Conservation (phyloP, 2,888 invertebrate genomes). For the Chymomyza fuscimana region DNA sequence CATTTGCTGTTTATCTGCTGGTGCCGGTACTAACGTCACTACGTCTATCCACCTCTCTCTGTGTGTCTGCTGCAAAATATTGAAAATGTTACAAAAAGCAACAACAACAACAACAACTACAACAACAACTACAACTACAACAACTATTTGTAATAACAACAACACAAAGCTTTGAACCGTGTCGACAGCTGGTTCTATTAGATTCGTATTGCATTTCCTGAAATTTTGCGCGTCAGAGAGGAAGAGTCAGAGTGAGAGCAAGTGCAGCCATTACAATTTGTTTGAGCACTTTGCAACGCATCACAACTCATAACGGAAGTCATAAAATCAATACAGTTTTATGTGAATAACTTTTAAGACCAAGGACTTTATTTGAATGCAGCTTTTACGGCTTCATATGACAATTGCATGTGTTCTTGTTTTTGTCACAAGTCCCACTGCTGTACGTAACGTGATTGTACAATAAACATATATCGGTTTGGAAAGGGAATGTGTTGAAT, state of each 20-base stretch:
- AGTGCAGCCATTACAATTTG: neutral
- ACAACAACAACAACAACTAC: neutral
- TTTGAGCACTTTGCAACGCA: neutral
- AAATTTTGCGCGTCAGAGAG: neutral
- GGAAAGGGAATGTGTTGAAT: too few relatives aligned
- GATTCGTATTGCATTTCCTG: conserved; percentile 7
- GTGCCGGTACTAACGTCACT: neutral
- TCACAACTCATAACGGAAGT: neutral
- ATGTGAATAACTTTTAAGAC: neutral
- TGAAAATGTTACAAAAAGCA: conserved; percentile 52
- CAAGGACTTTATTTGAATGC: neutral
- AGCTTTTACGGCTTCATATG: neutral
- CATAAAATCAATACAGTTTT: neutral
- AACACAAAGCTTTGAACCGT: conserved; percentile 8
- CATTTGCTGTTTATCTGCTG: conserved; percentile 65
- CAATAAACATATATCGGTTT: neutral
- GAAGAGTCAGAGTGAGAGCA: neutral
- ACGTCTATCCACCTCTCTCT: conserved; percentile 6
- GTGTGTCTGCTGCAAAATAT: conserved; percentile 52
- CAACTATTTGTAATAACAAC: neutral
- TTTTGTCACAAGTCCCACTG: neutral
- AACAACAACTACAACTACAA: conserved; percentile 3
- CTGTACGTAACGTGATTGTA: neutral
- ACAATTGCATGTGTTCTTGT: neutral
- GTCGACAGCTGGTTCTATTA: conserved; percentile 18